Percentiles rank a stretch among this genome's conserved stretches.
Conservation (phyloP, 2,797 vertebrate species). For the Paguma larvata region DNA sequence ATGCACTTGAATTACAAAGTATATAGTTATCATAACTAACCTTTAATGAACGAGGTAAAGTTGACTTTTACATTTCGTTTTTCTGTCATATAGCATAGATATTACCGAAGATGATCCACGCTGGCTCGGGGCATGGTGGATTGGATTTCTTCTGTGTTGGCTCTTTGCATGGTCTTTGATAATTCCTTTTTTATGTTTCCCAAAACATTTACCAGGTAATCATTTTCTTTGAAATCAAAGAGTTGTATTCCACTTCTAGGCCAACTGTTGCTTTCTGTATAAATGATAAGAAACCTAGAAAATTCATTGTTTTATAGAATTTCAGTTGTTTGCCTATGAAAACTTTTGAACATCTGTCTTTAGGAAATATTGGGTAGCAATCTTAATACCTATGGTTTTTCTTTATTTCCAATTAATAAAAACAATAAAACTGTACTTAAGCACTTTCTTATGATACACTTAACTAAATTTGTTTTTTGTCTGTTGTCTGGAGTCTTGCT, state of each 20-base stretch:
- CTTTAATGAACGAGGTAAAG: background rate
- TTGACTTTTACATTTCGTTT: conserved; percentile 53
- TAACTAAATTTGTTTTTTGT: conserved; percentile 6
- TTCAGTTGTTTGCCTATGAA: background rate
- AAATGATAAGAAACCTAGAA: background rate
- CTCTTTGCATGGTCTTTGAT: conserved; percentile 88
- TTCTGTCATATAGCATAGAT: conserved; percentile 71
- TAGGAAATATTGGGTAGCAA: background rate
- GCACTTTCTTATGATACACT: background rate
- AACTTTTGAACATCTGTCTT: conserved; percentile 49
- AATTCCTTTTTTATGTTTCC: conserved; percentile 90
- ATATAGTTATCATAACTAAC: background rate
- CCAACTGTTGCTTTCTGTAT: background rate
- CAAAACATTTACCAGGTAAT: conserved; percentile 91
- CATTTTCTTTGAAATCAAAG: background rate
- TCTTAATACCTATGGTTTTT: conserved; percentile 40
- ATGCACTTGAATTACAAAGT: background rate
- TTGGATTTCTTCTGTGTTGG: conserved; percentile 89
- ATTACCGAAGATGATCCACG: conserved; percentile 88
- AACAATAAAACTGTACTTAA: background rate
- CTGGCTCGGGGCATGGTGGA: conserved; percentile 93
- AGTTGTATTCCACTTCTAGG: background rate
- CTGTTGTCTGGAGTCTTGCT: background rate
- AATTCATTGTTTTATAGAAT: background rate
- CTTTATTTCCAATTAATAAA: conserved; percentile 21